Percentiles rank a stretch among this genome's conserved stretches.
These are phyloP conservation scores for Morpho helenor DNA, from an alignment of 2,888 invertebrate genomes.

Conservation along the genomic window DNA sequence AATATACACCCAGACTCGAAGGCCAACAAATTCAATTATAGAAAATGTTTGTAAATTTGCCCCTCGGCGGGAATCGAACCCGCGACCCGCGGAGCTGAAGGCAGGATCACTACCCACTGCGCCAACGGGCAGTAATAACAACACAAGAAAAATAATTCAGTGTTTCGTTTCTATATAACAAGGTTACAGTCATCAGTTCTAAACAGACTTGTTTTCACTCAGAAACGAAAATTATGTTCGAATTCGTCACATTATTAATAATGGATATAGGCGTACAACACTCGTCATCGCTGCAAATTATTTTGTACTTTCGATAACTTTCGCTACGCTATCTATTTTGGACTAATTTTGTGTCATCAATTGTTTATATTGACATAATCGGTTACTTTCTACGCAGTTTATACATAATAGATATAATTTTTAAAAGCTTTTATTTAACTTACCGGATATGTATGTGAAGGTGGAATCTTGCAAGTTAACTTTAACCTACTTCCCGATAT, in stretches of 20 bases:
- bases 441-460: no score
- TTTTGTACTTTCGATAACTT: conserved; percentile 31
- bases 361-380: conserved; percentile 12
- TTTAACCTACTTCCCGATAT: no score
- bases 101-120: no score
- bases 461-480: no score
- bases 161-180: not conserved
- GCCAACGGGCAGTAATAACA: no score
- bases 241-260: conserved; percentile 20
- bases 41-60: no score
- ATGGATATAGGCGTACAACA: conserved; percentile 25
- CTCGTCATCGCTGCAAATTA: conserved; percentile 33
- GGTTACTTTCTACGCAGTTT: not conserved
- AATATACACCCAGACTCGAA: no score
- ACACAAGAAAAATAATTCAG: not conserved
- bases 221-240: conserved; percentile 21
- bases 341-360: conserved; percentile 30
- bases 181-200: not conserved
- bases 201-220: conserved; percentile 14
- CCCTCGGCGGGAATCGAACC: no score
- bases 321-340: conserved; percentile 43
- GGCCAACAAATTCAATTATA: no score
- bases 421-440: no score
- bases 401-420: no score
- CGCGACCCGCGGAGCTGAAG: no score